Conservation (phyloP, 2,797 vertebrate genomes). For the Megaceryle alcyon region DNA sequence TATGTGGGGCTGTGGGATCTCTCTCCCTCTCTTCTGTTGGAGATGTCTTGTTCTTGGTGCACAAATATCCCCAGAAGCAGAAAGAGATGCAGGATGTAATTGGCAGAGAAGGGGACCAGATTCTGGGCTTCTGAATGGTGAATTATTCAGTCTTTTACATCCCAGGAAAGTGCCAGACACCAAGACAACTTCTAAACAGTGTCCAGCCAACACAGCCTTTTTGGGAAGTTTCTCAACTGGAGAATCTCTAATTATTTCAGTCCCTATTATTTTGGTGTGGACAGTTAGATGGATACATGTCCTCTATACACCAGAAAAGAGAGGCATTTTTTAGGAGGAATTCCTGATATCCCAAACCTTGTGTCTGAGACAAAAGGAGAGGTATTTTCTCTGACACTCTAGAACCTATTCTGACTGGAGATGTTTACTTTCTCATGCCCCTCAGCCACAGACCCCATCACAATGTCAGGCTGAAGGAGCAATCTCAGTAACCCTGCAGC, state of each 20-base stretch:
- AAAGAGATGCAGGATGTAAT: neutral
- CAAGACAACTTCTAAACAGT: neutral
- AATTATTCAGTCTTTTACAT: neutral
- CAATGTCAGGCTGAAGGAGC: neutral
- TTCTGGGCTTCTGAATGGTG: neutral
- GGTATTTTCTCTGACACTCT: neutral
- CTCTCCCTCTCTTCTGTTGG: neutral
- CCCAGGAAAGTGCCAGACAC: neutral
- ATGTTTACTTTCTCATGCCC: neutral
- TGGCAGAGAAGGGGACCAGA: neutral
- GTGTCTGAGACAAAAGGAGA: neutral
- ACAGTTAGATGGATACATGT: neutral
- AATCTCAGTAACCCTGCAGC: neutral
- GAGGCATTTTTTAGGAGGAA: neutral
- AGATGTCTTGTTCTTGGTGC: neutral
- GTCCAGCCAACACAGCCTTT: neutral
- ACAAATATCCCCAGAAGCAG: neutral
- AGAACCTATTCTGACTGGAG: neutral
- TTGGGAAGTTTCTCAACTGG: rapidly evolving
- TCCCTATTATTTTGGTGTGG: neutral
- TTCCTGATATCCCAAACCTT: neutral
- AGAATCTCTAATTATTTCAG: neutral
- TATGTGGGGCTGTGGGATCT: neutral
- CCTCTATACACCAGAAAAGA: neutral
- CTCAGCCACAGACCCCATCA: neutral